Conservation (phyloP, 2,797 vertebrate species). For the Hozukius guyotensis region DNA sequence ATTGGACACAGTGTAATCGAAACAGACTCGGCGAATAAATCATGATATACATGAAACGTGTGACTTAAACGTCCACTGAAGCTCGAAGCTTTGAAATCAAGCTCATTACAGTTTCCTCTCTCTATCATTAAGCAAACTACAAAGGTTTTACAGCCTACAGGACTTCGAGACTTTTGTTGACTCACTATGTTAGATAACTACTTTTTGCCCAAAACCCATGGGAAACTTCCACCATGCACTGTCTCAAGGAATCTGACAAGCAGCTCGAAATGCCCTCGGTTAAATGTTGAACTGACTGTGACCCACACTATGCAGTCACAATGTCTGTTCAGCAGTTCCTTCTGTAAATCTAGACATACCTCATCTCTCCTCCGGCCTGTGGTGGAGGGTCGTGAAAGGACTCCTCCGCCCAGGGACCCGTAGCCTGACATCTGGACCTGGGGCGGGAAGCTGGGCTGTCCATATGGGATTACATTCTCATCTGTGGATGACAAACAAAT, state of each 20-base stretch:
- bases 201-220: background rate
- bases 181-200: background rate
- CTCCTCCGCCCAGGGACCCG: conserved; percentile 87
- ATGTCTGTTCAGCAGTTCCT: background rate
- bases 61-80: background rate
- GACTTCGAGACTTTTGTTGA: background rate
- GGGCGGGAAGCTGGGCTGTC: conserved; percentile 83
- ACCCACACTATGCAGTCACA: background rate
- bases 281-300: background rate
- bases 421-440: conserved; percentile 84
- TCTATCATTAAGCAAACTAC: background rate
- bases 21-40: no score
- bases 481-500: conserved; percentile 79
- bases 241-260: background rate
- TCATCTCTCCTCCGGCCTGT: conserved; percentile 78
- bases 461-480: conserved; percentile 82
- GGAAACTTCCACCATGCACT: conserved; percentile 3
- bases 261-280: background rate
- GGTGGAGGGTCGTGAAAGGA: conserved; percentile 83
- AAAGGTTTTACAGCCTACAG: background rate
- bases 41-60: accelerated
- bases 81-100: background rate
- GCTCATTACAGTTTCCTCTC: background rate
- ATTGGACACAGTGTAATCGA: accelerated
- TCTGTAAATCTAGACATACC: conserved; percentile 58